A percentile compares a stretch with the other conserved stretches of the same genome.
Evolutionary conservation across 1,140 invertebrate genomes (phyloP).

Genomic region (Diabrotica virgifera): DNA sequence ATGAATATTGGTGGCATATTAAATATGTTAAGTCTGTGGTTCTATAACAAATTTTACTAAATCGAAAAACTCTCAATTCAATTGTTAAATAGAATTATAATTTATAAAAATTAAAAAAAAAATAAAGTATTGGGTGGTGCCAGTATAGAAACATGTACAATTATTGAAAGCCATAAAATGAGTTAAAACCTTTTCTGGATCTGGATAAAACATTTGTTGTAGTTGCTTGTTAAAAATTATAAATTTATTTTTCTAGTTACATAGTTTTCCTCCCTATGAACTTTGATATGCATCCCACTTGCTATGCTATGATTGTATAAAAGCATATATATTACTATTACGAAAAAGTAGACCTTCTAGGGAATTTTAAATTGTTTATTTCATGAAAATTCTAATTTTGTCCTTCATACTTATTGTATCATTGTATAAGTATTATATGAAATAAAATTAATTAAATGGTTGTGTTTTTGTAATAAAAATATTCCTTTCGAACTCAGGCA

Average conservation of each 20-base stretch:
- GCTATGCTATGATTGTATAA: slow-evolving; percentile 40
- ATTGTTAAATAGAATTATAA: too few relatives aligned
- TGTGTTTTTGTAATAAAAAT: too few relatives aligned
- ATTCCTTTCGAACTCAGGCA: too few relatives aligned
- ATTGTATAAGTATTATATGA: slow-evolving; percentile 39
- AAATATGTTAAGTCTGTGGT: too few relatives aligned
- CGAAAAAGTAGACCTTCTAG: slow-evolving; percentile 36
- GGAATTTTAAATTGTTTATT: slow-evolving; percentile 32
- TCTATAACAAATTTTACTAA: too few relatives aligned
- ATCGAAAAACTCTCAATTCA: too few relatives aligned
- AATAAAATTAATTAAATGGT: slow-evolving; percentile 25
- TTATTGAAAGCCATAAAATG: too few relatives aligned
- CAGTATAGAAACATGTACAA: too few relatives aligned
- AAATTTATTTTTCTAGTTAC: slow-evolving; percentile 30
- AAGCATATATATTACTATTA: slow-evolving; percentile 33
- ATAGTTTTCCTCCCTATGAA: slow-evolving; percentile 25
- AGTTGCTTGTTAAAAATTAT: slow-evolving; percentile 31
- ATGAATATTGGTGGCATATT: too few relatives aligned
- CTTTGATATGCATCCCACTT: slow-evolving; percentile 28
- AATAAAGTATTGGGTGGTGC: neutral
- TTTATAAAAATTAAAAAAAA: neutral
- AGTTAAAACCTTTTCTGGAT: neutral
- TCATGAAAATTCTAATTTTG: slow-evolving; percentile 21
- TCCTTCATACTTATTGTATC: slow-evolving; percentile 34
- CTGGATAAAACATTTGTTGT: slow-evolving; percentile 19